A percentile compares a stretch with the other conserved stretches of the same genome.
Evolutionary conservation across 2,113 vertebrate species (phyloP).

Genomic region (Colaptes auratus): DNA sequence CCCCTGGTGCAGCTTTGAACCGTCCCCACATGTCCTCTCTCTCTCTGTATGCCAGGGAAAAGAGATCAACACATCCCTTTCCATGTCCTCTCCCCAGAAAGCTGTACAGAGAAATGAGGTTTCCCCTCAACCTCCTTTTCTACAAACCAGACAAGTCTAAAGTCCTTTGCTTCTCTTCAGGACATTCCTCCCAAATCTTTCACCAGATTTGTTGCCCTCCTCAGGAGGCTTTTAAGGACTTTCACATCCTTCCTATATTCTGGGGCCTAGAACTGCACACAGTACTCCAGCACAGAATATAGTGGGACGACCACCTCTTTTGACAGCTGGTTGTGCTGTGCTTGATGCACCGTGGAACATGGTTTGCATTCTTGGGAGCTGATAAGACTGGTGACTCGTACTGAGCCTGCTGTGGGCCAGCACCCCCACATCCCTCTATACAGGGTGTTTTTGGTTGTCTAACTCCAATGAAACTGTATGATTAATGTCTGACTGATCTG

Average conservation of each 20-base stretch:
- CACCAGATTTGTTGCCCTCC: background rate
- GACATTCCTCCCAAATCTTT: background rate
- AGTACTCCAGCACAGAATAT: background rate
- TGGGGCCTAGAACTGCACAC: background rate
- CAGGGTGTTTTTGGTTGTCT: background rate
- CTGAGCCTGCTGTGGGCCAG: background rate
- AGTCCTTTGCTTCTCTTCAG: background rate
- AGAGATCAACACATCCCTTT: background rate
- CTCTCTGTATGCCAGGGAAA: background rate
- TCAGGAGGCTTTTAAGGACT: background rate
- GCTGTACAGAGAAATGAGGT: background rate
- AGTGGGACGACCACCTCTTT: background rate
- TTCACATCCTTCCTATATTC: background rate
- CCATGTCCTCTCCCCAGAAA: background rate
- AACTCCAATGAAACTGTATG: background rate
- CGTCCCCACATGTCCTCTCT: background rate
- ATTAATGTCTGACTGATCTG: background rate
- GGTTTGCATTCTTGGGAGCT: background rate
- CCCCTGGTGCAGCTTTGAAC: background rate
- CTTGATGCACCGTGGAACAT: too few relatives aligned
- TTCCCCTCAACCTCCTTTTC: background rate
- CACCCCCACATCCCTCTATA: background rate
- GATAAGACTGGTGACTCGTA: background rate
- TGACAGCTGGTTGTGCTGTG: background rate
- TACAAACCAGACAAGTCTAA: background rate